Percentiles rank a stretch among this genome's conserved stretches.
These are phyloP conservation scores for Pollenia amentaria DNA, from an alignment of 2,888 invertebrate species.

Conservation along the genomic window DNA sequence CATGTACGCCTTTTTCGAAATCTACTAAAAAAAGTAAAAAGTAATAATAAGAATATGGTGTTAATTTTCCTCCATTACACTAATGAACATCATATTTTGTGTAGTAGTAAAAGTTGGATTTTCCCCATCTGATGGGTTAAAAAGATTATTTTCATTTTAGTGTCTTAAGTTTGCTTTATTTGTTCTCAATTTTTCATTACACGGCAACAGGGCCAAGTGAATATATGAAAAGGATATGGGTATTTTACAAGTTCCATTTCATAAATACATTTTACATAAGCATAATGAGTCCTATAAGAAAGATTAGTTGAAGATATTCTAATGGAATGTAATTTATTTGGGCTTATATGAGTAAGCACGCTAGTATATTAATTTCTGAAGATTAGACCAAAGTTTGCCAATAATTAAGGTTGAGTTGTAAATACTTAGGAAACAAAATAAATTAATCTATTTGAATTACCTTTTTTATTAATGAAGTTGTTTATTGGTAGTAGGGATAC, in stretches of 20 bases:
- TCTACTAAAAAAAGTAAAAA: neutral
- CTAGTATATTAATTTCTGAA: too few relatives aligned
- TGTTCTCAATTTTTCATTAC: slow-evolving; percentile 8
- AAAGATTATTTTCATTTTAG: slow-evolving; percentile 18
- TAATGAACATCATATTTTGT: slow-evolving; percentile 64
- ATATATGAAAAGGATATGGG: neutral
- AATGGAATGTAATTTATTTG: neutral
- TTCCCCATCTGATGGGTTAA: slow-evolving; percentile 15
- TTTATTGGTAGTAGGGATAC: too few relatives aligned
- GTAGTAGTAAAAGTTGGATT: slow-evolving; percentile 49
- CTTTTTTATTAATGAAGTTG: too few relatives aligned
- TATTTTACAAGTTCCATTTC: neutral
- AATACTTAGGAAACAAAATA: too few relatives aligned
- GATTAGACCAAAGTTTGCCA: too few relatives aligned
- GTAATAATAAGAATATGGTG: slow-evolving; percentile 49
- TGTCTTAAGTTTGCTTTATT: neutral
- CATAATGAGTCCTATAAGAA: neutral
- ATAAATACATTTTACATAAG: neutral
- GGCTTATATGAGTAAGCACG: too few relatives aligned
- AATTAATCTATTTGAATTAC: too few relatives aligned
- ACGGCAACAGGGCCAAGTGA: neutral
- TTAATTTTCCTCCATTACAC: slow-evolving; percentile 60
- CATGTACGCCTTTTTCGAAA: neutral
- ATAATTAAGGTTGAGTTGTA: too few relatives aligned
- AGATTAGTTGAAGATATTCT: neutral